Conservation (phyloP, 1,140 invertebrate genomes). For the Solen grandis region DNA sequence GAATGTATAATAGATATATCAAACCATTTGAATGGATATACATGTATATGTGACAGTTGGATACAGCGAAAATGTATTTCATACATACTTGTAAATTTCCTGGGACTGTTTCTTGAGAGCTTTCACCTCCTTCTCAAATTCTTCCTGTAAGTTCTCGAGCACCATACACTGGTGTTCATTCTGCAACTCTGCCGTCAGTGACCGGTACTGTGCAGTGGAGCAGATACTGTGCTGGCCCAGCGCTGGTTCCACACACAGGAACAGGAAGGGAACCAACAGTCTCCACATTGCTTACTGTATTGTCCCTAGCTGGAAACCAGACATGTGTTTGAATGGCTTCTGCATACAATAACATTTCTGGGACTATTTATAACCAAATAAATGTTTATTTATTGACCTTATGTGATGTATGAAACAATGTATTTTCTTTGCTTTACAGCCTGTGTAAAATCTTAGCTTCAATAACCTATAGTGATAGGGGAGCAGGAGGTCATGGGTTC, state of each 20-base stretch:
- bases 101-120: slow-evolving; percentile 54
- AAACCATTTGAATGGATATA: neutral
- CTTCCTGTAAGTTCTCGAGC: slow-evolving; percentile 64
- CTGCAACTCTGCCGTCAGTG: slow-evolving; percentile 61
- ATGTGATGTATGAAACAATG: neutral
- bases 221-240: slow-evolving; percentile 55
- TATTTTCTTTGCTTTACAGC: neutral
- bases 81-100: slow-evolving; percentile 61
- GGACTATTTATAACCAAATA: neutral
- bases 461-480: no score
- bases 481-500: no score
- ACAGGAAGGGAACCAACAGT: neutral
- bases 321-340: neutral
- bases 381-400: neutral
- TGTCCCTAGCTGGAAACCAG: neutral
- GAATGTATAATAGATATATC: neutral
- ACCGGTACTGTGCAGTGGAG: slow-evolving; percentile 58
- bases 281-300: neutral
- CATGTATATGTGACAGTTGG: neutral
- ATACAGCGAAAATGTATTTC: neutral
- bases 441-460: neutral
- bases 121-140: slow-evolving; percentile 54
- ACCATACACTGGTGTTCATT: slow-evolving; percentile 73
- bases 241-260: neutral
- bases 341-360: neutral